Percentiles rank a stretch among this genome's conserved stretches.
Evolutionary conservation across 2,888 invertebrate genomes (phyloP).

Genomic region (Encarsia formosa): DNA sequence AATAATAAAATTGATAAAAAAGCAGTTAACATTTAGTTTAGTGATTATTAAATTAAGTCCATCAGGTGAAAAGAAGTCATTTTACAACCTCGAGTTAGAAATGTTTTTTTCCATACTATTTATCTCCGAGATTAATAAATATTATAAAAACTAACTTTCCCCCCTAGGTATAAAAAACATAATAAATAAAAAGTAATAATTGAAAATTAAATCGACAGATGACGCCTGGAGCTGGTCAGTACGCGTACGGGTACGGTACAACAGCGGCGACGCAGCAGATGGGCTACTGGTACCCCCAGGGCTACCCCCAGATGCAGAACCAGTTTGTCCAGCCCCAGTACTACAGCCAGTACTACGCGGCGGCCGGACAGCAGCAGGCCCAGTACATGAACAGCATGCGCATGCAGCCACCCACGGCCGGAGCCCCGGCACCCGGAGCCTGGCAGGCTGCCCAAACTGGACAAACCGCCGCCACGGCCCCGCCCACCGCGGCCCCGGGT

Average conservation of each 20-base stretch:
- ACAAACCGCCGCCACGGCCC: too few species aligned
- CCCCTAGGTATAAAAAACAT: too few species aligned
- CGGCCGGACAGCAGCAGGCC: slow-evolving; percentile 67
- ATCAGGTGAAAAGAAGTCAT: too few species aligned
- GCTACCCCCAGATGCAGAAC: slow-evolving; percentile 72
- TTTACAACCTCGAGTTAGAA: too few species aligned
- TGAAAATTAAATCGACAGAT: slow-evolving; percentile 42
- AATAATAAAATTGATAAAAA: too few species aligned
- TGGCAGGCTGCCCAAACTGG: too few species aligned
- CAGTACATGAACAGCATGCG: slow-evolving; percentile 51
- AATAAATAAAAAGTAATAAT: not conserved
- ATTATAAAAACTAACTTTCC: too few species aligned
- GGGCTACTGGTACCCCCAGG: slow-evolving; percentile 89
- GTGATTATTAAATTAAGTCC: too few species aligned
- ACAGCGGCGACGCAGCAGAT: too few species aligned
- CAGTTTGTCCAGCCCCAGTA: slow-evolving; percentile 73
- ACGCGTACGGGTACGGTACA: slow-evolving; percentile 83
- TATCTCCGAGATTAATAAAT: too few species aligned
- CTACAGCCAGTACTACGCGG: slow-evolving; percentile 61
- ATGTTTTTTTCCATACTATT: too few species aligned
- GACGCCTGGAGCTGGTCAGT: slow-evolving; percentile 69
- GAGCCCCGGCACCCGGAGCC: slow-evolving; percentile 51
- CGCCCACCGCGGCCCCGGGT: slow-evolving; percentile 46
- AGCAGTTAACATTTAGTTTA: too few species aligned
- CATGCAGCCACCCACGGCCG: slow-evolving; percentile 53